Evolutionary conservation across 2,113 vertebrate species (phyloP).

Genomic region (Menidia beryllina): DNA sequence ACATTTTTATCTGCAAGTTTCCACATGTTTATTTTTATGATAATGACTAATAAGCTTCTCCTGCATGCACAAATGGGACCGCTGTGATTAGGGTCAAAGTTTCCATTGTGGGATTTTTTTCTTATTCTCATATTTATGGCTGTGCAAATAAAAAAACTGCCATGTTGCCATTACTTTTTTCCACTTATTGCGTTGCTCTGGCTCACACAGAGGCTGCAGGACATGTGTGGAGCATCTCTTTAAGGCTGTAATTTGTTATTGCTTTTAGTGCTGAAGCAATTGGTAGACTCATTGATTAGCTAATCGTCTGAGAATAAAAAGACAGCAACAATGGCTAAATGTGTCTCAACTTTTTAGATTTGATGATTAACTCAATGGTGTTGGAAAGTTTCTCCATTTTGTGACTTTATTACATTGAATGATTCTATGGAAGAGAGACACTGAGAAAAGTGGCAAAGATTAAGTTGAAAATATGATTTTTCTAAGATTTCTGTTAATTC

Average conservation of each 20-base stretch:
- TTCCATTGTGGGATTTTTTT: slow-evolving; percentile 1
- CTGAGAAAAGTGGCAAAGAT: not conserved
- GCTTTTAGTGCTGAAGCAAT: slow-evolving; percentile 2
- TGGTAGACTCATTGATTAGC: not conserved
- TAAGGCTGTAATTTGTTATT: slow-evolving; percentile 15
- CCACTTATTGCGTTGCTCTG: not conserved
- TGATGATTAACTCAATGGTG: not conserved
- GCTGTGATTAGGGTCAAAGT: slow-evolving; percentile 1
- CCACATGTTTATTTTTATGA: not conserved
- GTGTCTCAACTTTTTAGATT: not conserved
- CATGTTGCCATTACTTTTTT: too few relatives aligned
- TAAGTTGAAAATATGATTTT: not conserved
- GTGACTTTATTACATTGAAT: not conserved
- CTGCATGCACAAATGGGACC: slow-evolving; percentile 21
- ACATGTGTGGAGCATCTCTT: not conserved
- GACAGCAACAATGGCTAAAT: not conserved
- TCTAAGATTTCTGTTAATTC: not conserved
- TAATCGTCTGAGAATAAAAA: not conserved
- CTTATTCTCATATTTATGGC: slow-evolving; percentile 13
- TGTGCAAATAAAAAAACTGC: not conserved
- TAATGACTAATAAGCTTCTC: slow-evolving; percentile 21
- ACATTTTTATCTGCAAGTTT: slow-evolving; percentile 7
- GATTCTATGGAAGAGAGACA: not conserved
- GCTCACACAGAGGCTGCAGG: not conserved
- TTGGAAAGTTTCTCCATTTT: not conserved